Evolutionary conservation across 1,140 invertebrate species (phyloP), one percentile per base, ranked within the genome.

Genomic region (Drosophila leontia): DNA sequence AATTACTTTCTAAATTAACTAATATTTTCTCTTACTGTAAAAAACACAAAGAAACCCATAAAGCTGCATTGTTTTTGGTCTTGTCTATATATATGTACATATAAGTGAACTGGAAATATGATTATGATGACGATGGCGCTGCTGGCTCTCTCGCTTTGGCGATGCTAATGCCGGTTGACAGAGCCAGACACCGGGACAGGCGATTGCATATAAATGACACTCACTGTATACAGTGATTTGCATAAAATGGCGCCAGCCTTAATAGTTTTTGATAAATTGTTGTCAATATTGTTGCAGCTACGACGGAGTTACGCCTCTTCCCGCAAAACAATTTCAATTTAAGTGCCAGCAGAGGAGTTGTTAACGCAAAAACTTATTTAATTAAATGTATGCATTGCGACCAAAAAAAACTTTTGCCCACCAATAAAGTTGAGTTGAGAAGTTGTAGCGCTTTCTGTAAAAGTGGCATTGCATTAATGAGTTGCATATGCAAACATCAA

Each of bases 331-430:
- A 57, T 29, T 55, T 64, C 59, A 56, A 35, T 29, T 64, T 29
- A 62, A 62, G 48, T 55, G 60, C 32, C 32, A 34, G 29, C 37
- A 17, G 9, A 42, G 19, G 9, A 42, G 32, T 68, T 68, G 67
- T 55, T 70, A 77, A 47, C 55, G 48, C 32, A 53, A 60, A 75
- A 86, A 86, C 82, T 86, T 86, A 87, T 86, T 86, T 86, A 86
- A 86, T 86, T 86, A 86, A 86, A 72, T 56, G 35, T 67, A 2
- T 51, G 62, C 57, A 60, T 60, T 41, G 68, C 32, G 29, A 44
- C 19, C 53, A 3, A 63, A 69, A 63, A 69, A 72, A 72, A 62
- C 79, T 80, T 80, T 60, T 60, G 9, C 65, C n/a, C 17, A 7
- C 19, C 29, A 4, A 37, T 26, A 34, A 75, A 42, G n/a, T n/a